Percentiles rank a stretch among this genome's conserved stretches.
Evolutionary conservation across 2,113 vertebrate genomes (phyloP).

Genomic region (Takifugu bimaculatus): DNA sequence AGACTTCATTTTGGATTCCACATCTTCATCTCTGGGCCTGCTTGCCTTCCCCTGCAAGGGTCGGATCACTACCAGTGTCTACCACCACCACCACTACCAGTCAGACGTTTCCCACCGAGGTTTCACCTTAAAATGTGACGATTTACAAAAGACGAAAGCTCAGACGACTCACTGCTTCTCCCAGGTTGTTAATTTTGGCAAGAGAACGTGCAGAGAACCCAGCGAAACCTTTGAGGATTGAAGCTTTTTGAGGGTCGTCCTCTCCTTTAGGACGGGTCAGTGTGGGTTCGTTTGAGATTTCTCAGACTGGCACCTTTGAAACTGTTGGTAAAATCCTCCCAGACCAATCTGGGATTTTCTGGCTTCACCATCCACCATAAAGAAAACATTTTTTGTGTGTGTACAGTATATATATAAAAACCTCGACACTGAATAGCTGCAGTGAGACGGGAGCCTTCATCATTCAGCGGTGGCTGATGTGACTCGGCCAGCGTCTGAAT

Average conservation of each 20-base stretch:
- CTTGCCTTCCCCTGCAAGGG: too few species aligned
- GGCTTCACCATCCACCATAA: slow-evolving; percentile 32
- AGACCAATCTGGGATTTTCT: slow-evolving; percentile 30
- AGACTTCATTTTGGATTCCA: slow-evolving; percentile 58
- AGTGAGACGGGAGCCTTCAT: slow-evolving; percentile 7
- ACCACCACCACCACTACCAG: too few species aligned
- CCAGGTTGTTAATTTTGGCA: slow-evolving; percentile 22
- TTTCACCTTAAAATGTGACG: slow-evolving; percentile 15
- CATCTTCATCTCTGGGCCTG: slow-evolving; percentile 34
- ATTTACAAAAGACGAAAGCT: not conserved
- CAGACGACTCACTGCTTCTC: not conserved
- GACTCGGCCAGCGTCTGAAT: slow-evolving; percentile 16
- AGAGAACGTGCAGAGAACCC: slow-evolving; percentile 15
- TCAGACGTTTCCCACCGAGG: too few species aligned
- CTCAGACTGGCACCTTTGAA: slow-evolving; percentile 50
- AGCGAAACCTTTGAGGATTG: slow-evolving; percentile 35
- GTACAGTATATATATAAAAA: slow-evolving; percentile 25
- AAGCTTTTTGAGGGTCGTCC: slow-evolving; percentile 43
- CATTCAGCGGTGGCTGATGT: slow-evolving; percentile 17
- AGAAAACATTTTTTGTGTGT: slow-evolving; percentile 21
- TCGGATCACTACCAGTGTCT: too few species aligned
- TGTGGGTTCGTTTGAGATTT: slow-evolving; percentile 45
- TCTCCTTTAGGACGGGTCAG: slow-evolving; percentile 45
- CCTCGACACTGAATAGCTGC: slow-evolving; percentile 24
- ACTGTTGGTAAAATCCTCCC: slow-evolving; percentile 52